phyloP scores from a whole-genome alignment of 2,888 invertebrate genomes.

The Torymus texanus region DNA sequence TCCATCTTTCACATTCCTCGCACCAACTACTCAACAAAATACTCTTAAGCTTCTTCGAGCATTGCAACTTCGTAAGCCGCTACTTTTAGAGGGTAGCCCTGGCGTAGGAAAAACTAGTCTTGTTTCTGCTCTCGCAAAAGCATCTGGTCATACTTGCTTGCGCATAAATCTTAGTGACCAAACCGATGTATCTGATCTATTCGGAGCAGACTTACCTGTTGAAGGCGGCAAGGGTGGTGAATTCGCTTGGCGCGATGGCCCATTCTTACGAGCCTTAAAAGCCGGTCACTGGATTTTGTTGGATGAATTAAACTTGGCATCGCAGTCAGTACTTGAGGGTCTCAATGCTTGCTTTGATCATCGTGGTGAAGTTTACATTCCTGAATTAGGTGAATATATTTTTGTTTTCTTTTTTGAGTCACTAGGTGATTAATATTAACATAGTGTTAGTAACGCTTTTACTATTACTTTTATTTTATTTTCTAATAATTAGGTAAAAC shows the following conservation, averaged over 20 bases:
- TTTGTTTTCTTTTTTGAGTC: neutral
- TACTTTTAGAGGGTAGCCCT: slow-evolving; percentile 97
- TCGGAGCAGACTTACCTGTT: slow-evolving; percentile 97
- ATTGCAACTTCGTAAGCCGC: slow-evolving; percentile 92
- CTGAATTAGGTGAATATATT: slow-evolving; percentile 84
- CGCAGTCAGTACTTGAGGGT: slow-evolving; percentile 98
- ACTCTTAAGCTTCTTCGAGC: slow-evolving; percentile 90
- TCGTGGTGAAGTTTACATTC: slow-evolving; percentile 95
- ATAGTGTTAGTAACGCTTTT: neutral
- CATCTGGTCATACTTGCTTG: slow-evolving; percentile 88
- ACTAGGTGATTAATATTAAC: neutral
- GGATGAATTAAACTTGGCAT: slow-evolving; percentile 98
- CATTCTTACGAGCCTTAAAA: slow-evolving; percentile 93
- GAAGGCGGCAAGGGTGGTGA: slow-evolving; percentile 90
- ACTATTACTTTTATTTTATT: slow-evolving; percentile 4
- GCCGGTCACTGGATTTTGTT: slow-evolving; percentile 96
- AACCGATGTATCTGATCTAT: slow-evolving; percentile 98
- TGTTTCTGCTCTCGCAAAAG: slow-evolving; percentile 91
- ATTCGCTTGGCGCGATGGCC: slow-evolving; percentile 98
- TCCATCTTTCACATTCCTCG: slow-evolving; percentile 82
- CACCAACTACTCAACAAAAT: slow-evolving; percentile 88
- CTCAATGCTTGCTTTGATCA: slow-evolving; percentile 99
- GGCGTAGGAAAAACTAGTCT: slow-evolving; percentile 99
- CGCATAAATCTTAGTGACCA: slow-evolving; percentile 99
- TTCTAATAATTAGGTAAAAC: slow-evolving; percentile 76